These are phyloP conservation scores for Cotesia glomerata DNA, from an alignment of 1,140 invertebrate genomes.

Conservation along the genomic window DNA sequence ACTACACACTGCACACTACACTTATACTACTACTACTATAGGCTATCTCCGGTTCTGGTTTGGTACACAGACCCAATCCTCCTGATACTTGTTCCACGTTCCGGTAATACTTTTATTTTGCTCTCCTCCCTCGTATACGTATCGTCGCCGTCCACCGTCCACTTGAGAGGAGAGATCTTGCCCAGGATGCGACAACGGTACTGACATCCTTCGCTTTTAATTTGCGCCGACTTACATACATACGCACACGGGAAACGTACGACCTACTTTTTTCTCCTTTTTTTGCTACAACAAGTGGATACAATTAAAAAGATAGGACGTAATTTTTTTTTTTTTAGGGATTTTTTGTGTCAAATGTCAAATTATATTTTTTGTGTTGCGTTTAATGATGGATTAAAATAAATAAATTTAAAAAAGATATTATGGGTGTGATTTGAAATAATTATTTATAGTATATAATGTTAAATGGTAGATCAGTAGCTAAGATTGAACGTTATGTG, in stretches of 20 bases:
- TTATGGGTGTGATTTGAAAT: constrained; percentile 1
- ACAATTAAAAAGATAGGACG: not conserved
- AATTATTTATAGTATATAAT: not conserved
- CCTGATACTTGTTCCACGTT: not conserved
- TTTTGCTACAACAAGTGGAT: not conserved
- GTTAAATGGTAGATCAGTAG: constrained; percentile 4
- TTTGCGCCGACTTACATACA: constrained; percentile 24
- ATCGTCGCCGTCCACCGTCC: not conserved
- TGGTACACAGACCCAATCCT: not conserved
- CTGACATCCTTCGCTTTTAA: constrained; percentile 36
- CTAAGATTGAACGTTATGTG: constrained; percentile 1
- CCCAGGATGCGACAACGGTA: constrained; percentile 33
- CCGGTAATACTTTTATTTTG: not conserved
- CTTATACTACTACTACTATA: not conserved
- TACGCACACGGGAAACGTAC: constrained; percentile 13
- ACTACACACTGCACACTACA: not conserved
- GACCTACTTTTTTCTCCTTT: constrained; percentile 11
- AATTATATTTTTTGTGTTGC: not conserved
- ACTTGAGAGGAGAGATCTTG: not conserved
- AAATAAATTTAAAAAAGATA: not conserved
- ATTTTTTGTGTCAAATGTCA: not conserved
- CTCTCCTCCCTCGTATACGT: not conserved
- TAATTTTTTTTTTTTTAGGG: not conserved
- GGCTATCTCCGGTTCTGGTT: not conserved
- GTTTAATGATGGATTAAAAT: not conserved